These are phyloP conservation scores for Smutsia gigantea DNA, from an alignment of 2,797 vertebrate genomes.

Conservation along the genomic window DNA sequence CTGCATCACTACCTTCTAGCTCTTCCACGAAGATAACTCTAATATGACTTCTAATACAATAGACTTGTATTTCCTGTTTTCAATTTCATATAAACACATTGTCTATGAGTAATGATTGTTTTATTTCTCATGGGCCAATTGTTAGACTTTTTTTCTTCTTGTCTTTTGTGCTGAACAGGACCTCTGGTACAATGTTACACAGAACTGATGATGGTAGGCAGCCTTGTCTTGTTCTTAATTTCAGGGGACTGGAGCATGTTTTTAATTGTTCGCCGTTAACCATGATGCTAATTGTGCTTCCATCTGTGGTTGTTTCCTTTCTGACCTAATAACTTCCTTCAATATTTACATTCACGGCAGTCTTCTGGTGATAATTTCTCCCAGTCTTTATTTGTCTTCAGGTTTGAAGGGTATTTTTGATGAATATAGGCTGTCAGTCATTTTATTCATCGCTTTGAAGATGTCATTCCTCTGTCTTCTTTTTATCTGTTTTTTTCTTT, in stretches of 20 bases:
- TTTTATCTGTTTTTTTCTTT: background rate
- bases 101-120: background rate
- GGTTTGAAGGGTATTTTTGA: background rate
- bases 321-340: background rate
- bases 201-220: background rate
- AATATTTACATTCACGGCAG: slow-evolving; percentile 7
- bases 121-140: background rate
- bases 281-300: slow-evolving; percentile 19
- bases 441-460: slow-evolving; percentile 10
- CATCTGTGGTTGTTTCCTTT: slow-evolving; percentile 32
- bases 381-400: background rate
- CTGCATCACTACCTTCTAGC: background rate
- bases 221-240: background rate
- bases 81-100: background rate
- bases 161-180: background rate
- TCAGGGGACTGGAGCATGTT: background rate
- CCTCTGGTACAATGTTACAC: background rate
- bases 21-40: background rate
- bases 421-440: background rate
- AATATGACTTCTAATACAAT: background rate
- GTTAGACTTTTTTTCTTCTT: background rate
- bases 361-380: slow-evolving; percentile 43
- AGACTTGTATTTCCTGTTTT: background rate
- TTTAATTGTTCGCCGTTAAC: slow-evolving; percentile 37
- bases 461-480: background rate